Conservation (phyloP, 37 sponge, comb jelly and placozoan genomes). For the Haliclona indistincta region DNA sequence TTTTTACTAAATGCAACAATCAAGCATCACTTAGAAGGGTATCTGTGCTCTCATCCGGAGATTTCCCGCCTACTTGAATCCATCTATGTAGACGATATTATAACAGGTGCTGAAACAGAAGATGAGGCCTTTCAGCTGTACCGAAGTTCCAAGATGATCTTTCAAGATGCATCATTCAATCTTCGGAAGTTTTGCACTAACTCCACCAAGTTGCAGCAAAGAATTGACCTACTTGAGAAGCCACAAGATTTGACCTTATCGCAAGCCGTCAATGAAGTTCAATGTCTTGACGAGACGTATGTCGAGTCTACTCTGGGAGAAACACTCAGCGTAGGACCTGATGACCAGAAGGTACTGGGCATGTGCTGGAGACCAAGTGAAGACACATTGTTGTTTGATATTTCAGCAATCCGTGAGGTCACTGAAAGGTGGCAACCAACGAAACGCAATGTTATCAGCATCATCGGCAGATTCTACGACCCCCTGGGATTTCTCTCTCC, state of each 20-base stretch:
- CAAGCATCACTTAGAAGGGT: constrained; percentile 26
- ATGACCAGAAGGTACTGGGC: constrained; percentile 20
- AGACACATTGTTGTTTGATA: constrained; percentile 19
- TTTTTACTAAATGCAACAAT: no score
- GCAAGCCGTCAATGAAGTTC: no score
- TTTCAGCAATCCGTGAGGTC: not conserved
- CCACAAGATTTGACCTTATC: no score
- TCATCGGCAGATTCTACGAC: constrained; percentile 37
- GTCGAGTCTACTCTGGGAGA: no score
- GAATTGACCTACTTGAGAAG: constrained; percentile 10
- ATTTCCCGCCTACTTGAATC: constrained; percentile 18
- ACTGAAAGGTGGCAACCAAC: constrained; percentile 19
- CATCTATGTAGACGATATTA: constrained; percentile 32
- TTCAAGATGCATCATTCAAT: constrained; percentile 36
- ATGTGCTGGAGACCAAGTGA: constrained; percentile 7
- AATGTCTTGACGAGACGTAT: no score
- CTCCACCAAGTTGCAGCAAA: not conserved
- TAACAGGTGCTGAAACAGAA: constrained; percentile 22
- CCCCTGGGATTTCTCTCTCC: constrained; percentile 39
- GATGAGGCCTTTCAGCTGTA: constrained; percentile 18
- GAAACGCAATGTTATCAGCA: constrained; percentile 28
- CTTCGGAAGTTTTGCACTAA: constrained; percentile 25
- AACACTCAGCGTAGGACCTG: no score
- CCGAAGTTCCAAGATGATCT: constrained; percentile 23
- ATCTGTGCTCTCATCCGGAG: not conserved